These are phyloP conservation scores for Capitulum mitella DNA, from an alignment of 2,888 invertebrate species.

Conservation along the genomic window DNA sequence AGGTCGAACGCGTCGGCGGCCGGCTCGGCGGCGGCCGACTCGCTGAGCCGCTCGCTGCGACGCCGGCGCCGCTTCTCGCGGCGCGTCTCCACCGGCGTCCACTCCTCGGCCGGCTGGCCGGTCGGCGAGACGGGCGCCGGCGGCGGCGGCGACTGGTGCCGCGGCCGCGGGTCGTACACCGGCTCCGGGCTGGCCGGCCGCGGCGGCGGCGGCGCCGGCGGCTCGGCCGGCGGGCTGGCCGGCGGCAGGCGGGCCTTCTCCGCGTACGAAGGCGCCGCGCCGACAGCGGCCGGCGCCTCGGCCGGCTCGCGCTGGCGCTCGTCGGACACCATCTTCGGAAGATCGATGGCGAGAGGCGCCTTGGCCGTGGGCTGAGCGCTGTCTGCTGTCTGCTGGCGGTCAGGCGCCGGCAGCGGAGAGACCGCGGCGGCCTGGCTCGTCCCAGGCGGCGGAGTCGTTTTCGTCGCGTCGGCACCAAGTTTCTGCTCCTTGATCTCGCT, in stretches of 20 bases:
- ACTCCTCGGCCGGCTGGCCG: too few species aligned
- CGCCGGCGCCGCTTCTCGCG: background rate
- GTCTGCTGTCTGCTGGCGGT: too few species aligned
- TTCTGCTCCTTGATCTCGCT: too few species aligned
- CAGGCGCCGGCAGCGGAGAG: too few species aligned
- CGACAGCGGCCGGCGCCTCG: background rate
- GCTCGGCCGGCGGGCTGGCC: background rate
- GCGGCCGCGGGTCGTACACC: background rate
- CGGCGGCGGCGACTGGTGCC: background rate
- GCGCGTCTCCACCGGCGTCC: constrained; percentile 8
- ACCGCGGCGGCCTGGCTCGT: too few species aligned
- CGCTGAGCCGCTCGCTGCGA: background rate
- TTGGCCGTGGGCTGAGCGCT: background rate
- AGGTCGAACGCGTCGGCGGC: constrained; percentile 10
- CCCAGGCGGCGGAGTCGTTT: too few species aligned
- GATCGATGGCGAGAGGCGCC: constrained; percentile 11
- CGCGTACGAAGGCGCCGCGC: background rate
- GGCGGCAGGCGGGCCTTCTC: background rate
- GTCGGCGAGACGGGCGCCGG: background rate
- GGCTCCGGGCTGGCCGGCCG: background rate
- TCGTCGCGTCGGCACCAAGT: too few species aligned
- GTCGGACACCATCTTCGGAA: background rate
- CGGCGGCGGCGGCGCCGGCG: background rate
- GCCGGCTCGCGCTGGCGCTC: background rate
- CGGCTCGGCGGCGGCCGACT: background rate